Conservation (phyloP, 2,888 invertebrate genomes). For the Chloromyia formosa region DNA sequence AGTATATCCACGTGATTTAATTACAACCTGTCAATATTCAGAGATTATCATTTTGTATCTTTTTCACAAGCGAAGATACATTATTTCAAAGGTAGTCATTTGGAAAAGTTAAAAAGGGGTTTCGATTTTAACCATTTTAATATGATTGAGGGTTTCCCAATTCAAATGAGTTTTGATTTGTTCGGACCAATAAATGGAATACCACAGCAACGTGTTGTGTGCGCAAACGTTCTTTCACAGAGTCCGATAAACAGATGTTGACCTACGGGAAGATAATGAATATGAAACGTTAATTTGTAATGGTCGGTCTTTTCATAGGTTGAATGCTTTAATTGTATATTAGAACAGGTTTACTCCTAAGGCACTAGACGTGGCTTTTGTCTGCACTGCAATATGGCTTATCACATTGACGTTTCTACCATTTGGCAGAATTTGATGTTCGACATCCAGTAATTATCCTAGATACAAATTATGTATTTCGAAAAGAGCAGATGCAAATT, state of each 20-base stretch:
- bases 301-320: too few relatives aligned
- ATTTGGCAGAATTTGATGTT: too few relatives aligned
- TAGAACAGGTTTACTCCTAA: too few relatives aligned
- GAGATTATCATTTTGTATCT: conserved; percentile 23
- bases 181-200: background rate
- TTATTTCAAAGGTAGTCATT: background rate
- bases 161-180: conserved; percentile 27
- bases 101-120: background rate
- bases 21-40: conserved; percentile 27
- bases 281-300: too few relatives aligned
- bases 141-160: conserved; percentile 21
- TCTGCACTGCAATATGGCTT: too few relatives aligned
- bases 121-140: conserved; percentile 2
- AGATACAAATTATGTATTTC: too few relatives aligned
- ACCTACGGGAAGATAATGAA: too few relatives aligned
- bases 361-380: too few relatives aligned
- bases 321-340: too few relatives aligned
- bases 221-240: background rate
- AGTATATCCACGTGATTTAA: conserved; percentile 35
- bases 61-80: conserved; percentile 9
- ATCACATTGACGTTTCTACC: too few relatives aligned
- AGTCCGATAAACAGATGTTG: conserved; percentile 2
- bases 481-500: too few relatives aligned
- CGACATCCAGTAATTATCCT: too few relatives aligned
- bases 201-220: background rate